Evolutionary conservation across 2,113 vertebrate genomes (phyloP).

Genomic region (Azemiops feae): DNA sequence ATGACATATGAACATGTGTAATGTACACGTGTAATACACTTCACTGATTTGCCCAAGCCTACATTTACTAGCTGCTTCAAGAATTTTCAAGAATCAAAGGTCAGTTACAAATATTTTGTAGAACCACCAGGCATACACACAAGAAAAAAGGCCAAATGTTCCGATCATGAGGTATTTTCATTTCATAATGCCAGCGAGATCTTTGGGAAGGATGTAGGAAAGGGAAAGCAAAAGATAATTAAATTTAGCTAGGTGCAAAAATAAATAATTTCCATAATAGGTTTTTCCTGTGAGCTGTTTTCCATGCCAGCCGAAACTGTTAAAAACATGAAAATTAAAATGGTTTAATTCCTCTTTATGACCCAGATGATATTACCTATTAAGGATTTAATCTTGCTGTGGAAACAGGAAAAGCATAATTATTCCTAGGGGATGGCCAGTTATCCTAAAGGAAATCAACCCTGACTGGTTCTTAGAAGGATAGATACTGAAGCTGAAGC

Average conservation of each 20-base stretch:
- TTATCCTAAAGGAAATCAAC: neutral
- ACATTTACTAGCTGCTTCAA: neutral
- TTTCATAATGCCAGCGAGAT: neutral
- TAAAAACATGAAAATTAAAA: neutral
- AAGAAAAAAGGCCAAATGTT: neutral
- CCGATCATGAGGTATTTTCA: neutral
- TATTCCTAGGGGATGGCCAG: neutral
- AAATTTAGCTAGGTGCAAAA: neutral
- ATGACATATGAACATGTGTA: neutral
- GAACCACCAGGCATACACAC: neutral
- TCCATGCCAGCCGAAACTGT: neutral
- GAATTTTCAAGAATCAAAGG: neutral
- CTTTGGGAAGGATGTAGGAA: neutral
- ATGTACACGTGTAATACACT: neutral
- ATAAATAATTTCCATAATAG: neutral
- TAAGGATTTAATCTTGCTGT: neutral
- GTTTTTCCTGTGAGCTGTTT: neutral
- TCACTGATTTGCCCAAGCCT: neutral
- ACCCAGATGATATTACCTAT: neutral
- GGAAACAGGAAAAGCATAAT: neutral
- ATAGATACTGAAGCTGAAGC: neutral
- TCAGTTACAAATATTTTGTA: neutral
- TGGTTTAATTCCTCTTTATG: neutral
- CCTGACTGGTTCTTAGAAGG: neutral
- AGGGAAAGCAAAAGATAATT: neutral